Base-by-base conservation (phyloP, 2,797 vertebrate genomes). In the Manis javanica region DNA sequence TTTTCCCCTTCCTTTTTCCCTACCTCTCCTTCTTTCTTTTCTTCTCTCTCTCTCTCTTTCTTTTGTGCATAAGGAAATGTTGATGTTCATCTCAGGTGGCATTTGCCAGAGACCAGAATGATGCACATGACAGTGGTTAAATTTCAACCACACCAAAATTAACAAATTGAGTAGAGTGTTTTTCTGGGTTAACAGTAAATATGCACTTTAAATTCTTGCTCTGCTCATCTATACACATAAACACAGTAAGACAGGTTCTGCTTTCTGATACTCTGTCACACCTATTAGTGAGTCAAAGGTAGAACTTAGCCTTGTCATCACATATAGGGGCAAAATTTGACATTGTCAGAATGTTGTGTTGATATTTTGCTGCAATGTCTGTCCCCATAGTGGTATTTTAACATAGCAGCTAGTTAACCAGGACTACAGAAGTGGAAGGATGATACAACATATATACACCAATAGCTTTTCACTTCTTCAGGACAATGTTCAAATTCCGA, bases 11-110 rank as follows among this genome's bases (percentile, higher is more conserved):
- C 74, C 86, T 59, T 57, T 23, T 14, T 61, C 1, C 34, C 24
- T 29, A 3, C 79, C 18, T 46, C 29, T 14, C 15, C 53, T 59
- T 81, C 39, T 77, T 12, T 61, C 46, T 49, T 19, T n/a, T 49
- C 64, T 46, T 31, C 42, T 75, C 53, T 71, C 24, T 51, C 26
- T 51, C 15, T 46, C 39, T 51, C 64, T 55, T 74, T 82, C 78
- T 81, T 69, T 98, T 96, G 72, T 97, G 98, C 97, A 98, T 98
- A 98, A 98, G 94, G 97, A 98, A 98, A 98, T 95, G 94, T 94
- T 97, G 96, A 98, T 98, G 92, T 98, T 98, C 96, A 98, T 98
- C 98, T 98, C 98, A 98, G 98, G 98, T 98, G 98, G 98, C 96
- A 98, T 98, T 98, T 98, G 97, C 98, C 97, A 97, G 97, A 98